phyloP scores from a whole-genome alignment of 2,797 vertebrate species.

The Philypnodon macrostomus region DNA sequence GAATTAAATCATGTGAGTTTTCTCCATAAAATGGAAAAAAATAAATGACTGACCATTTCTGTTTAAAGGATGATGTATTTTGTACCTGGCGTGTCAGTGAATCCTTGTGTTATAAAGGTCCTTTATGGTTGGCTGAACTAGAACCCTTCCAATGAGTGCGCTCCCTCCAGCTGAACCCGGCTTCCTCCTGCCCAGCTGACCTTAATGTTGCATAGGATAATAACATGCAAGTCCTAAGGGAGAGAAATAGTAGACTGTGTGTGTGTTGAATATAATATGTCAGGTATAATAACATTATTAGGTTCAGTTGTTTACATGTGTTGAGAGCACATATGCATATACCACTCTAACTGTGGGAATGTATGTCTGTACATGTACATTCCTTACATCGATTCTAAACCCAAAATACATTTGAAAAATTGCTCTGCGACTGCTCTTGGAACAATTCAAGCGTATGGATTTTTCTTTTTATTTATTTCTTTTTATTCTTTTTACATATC shows the following conservation, averaged over 20 bases:
- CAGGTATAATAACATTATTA: conserved; percentile 4
- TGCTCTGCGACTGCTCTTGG: conserved; percentile 8
- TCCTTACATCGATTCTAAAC: conserved; percentile 33
- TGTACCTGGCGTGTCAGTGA: conserved; percentile 24
- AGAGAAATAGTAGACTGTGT: conserved; percentile 30
- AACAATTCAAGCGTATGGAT: conserved; percentile 27
- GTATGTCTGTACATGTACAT: neutral
- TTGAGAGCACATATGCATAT: conserved; percentile 1
- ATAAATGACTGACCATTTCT: neutral
- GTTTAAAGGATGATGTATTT: conserved; percentile 18
- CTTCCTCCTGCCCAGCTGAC: conserved; percentile 39
- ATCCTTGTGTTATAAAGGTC: conserved; percentile 46
- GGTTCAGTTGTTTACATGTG: conserved; percentile 20
- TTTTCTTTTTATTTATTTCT: too few relatives aligned
- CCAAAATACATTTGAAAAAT: conserved; percentile 19
- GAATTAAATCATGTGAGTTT: neutral
- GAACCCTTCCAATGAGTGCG: conserved; percentile 58
- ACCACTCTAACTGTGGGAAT: conserved; percentile 4
- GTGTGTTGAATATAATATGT: conserved; percentile 9
- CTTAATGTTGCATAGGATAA: conserved; percentile 60
- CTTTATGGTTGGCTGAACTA: conserved; percentile 66
- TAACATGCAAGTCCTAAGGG: conserved; percentile 53
- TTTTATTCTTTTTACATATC: too few relatives aligned
- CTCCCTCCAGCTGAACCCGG: conserved; percentile 51
- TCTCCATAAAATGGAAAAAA: neutral